Conservation (phyloP, 30 jellyfish, hydroid and myxozoan genomes). For the Catostylus mosaicus region DNA sequence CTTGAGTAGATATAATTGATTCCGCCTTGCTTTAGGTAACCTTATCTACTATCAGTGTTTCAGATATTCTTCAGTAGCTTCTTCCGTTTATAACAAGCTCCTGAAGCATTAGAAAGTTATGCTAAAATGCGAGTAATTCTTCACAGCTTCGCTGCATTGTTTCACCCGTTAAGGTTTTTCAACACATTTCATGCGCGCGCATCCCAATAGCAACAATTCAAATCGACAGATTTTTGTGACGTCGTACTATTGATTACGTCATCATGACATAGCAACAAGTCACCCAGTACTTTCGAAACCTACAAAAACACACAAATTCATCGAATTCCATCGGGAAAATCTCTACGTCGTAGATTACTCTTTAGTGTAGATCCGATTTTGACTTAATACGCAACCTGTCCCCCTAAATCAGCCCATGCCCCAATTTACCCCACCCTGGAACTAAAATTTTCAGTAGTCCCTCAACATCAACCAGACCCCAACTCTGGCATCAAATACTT, state of each 20-base stretch:
- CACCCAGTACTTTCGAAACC: neutral
- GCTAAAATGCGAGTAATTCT: constrained; percentile 20
- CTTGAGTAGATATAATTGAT: too few relatives aligned
- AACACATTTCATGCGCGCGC: constrained; percentile 52
- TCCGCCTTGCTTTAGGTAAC: too few relatives aligned
- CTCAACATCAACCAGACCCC: too few relatives aligned
- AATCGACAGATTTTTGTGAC: constrained; percentile 28
- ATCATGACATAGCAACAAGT: constrained; percentile 14
- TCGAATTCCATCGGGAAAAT: too few relatives aligned
- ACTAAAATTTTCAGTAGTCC: too few relatives aligned
- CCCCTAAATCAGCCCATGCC: too few relatives aligned
- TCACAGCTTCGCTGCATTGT: constrained; percentile 81
- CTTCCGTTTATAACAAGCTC: constrained; percentile 9
- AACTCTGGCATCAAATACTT: too few relatives aligned
- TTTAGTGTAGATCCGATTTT: too few relatives aligned
- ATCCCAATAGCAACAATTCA: constrained; percentile 35
- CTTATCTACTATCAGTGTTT: neutral
- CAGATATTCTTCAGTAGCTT: neutral
- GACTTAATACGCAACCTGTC: too few relatives aligned
- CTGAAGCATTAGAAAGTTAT: constrained; percentile 14
- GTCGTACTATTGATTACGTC: constrained; percentile 32
- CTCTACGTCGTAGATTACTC: too few relatives aligned
- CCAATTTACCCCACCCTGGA: too few relatives aligned
- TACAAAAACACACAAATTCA: too few relatives aligned
- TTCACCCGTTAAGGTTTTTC: constrained; percentile 61